A percentile compares a stretch with the other conserved stretches of the same genome.
phyloP scores from a whole-genome alignment of 2,113 vertebrate species.

The Aviceda subcristata region DNA sequence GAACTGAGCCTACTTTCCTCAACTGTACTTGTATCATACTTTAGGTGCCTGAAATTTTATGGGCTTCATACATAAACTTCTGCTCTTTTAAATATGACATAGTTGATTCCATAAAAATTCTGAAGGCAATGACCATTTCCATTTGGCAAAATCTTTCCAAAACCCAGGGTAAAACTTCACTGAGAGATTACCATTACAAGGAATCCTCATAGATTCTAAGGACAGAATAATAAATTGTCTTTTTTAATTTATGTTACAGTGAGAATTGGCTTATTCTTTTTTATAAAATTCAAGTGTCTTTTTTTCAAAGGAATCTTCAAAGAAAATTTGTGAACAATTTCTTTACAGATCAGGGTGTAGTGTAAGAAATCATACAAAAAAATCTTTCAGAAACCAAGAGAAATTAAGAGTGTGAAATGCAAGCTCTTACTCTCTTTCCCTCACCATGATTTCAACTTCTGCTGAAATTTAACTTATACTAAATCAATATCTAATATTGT shows the following conservation, averaged over 20 bases:
- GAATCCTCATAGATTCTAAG: not conserved
- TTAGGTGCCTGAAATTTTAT: not conserved
- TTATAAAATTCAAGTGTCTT: not conserved
- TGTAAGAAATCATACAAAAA: not conserved
- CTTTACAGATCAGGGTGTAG: not conserved
- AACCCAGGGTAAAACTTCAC: not conserved
- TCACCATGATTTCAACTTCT: not conserved
- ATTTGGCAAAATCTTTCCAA: not conserved
- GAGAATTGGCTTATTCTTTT: not conserved
- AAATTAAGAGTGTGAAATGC: not conserved
- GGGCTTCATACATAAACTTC: not conserved
- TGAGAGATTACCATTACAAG: not conserved
- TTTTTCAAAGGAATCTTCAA: not conserved
- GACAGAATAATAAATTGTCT: not conserved
- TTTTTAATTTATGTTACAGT: not conserved
- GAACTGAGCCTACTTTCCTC: not conserved
- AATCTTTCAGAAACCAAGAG: not conserved
- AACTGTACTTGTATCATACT: not conserved
- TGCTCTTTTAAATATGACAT: not conserved
- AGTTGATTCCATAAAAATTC: not conserved
- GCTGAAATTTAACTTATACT: not conserved
- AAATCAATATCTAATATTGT: not conserved
- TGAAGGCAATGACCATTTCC: not conserved
- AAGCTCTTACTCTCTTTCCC: not conserved
- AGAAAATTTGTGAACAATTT: not conserved